Evolutionary conservation across 1,140 invertebrate species (phyloP), one percentile per base, ranked within the genome.

Genomic region (Bicyclus anynana): DNA sequence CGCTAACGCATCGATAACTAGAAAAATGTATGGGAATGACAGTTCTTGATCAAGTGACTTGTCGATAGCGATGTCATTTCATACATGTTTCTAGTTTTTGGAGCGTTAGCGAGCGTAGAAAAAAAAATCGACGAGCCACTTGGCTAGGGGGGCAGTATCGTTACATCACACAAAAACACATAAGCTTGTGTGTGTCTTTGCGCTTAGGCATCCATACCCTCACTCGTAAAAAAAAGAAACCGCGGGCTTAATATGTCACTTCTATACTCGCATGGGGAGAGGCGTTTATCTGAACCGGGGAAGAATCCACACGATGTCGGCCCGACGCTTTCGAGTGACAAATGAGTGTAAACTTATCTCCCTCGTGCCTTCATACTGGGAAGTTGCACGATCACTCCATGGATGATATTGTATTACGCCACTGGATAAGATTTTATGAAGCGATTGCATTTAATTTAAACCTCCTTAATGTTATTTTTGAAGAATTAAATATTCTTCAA

Each of bases 341-440:
- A 86, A 86, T 83, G 83, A 82, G 75, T 62, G 78, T 59, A 63
- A 54, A 70, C 73, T 86, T 86, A 86, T 84, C 83, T 67, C 51
- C 14, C 59, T 57, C 51, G 62, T 63, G 60, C 59, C 44, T 48
- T 51, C 48, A 23, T 38, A 51, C 49, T 58, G 53, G 71, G 67
- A 73, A 65, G 71, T 59, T 62, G 66, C 64, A 61, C 65, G 66
- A 67, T 60, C 72, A 69, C 67, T 74, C 61, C 35, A 58, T 62
- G 52, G 63, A 62, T 67, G 63, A 62, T 67, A 63, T 67, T 66
- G 53, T 69, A 65, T 62, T 59, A 59, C 6, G 55, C 63, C 56
- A 55, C 63, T 38, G 63, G 64, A 54, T 65, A 44, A 20, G 4
- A 10, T 44, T 10, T 40, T 40, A 6, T 40, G 14, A 40, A 40